Conservation (phyloP, 2,113 vertebrate species). For the Caranx melampygus region DNA sequence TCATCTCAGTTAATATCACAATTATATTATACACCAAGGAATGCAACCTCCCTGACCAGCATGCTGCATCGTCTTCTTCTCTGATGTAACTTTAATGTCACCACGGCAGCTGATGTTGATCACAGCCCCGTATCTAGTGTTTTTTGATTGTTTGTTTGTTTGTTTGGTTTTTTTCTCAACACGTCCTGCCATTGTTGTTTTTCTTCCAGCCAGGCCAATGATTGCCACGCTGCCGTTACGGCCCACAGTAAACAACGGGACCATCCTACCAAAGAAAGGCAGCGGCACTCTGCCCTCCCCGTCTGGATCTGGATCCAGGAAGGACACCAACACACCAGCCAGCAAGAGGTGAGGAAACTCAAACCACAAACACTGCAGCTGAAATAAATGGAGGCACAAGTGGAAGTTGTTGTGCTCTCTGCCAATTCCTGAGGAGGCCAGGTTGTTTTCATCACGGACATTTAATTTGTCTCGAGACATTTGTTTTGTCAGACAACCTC, state of each 20-base stretch:
- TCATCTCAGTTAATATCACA: background rate
- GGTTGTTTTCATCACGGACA: background rate
- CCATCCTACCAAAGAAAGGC: constrained; percentile 95
- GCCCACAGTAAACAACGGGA: constrained; percentile 93
- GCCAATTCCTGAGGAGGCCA: background rate
- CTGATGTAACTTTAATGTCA: background rate
- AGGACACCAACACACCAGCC: constrained; percentile 84
- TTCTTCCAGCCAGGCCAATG: constrained; percentile 90
- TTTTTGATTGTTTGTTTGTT: background rate
- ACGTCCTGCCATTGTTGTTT: background rate
- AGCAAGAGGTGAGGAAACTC: constrained; percentile 87
- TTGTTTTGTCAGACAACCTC: background rate
- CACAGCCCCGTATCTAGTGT: background rate
- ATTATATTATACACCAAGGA: background rate
- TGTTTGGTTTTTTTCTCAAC: constrained; percentile 9
- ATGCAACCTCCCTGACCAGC: background rate
- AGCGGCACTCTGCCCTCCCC: constrained; percentile 91
- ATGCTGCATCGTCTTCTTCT: background rate
- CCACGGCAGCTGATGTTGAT: background rate
- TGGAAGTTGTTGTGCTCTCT: background rate
- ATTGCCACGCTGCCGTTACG: constrained; percentile 92
- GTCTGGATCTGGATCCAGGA: constrained; percentile 90
- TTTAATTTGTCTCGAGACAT: constrained; percentile 17
- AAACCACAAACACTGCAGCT: background rate
- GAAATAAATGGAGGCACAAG: background rate